phyloP scores from a whole-genome alignment of 2,113 vertebrate genomes.

The Daboia siamensis region DNA sequence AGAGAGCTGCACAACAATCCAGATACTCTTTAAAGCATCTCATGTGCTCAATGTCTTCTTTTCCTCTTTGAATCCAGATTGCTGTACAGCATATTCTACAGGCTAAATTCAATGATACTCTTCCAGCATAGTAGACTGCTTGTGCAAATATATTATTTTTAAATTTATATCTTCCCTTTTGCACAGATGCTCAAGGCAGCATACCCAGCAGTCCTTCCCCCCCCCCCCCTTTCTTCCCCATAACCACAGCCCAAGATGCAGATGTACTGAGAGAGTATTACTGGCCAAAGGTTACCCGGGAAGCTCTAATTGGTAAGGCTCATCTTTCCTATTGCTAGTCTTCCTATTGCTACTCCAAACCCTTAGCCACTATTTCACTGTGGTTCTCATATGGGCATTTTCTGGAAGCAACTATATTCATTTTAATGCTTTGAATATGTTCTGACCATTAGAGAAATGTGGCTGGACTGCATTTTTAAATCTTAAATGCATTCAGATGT shows the following conservation, averaged over 20 bases:
- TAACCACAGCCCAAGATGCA: neutral
- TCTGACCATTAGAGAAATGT: slow-evolving; percentile 5
- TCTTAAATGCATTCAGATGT: neutral
- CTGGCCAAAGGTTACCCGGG: neutral
- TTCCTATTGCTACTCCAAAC: neutral
- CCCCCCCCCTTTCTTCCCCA: neutral
- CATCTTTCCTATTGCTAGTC: neutral
- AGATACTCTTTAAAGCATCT: neutral
- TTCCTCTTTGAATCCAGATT: neutral
- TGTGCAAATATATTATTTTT: neutral
- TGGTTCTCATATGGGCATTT: neutral
- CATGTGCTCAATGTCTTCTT: neutral
- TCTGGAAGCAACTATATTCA: neutral
- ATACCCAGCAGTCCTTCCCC: neutral
- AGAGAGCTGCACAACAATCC: neutral
- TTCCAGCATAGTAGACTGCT: neutral
- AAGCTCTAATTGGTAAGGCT: neutral
- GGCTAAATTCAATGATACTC: neutral
- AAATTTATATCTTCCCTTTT: neutral
- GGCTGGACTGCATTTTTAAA: slow-evolving; percentile 1
- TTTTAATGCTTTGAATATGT: neutral
- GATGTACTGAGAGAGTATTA: neutral
- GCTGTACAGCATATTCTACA: neutral
- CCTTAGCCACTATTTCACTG: neutral
- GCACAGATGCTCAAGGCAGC: neutral